Evolutionary conservation across 2,113 vertebrate genomes (phyloP), one percentile per base, ranked within the genome.

Genomic region (Rattus norvegicus): DNA sequence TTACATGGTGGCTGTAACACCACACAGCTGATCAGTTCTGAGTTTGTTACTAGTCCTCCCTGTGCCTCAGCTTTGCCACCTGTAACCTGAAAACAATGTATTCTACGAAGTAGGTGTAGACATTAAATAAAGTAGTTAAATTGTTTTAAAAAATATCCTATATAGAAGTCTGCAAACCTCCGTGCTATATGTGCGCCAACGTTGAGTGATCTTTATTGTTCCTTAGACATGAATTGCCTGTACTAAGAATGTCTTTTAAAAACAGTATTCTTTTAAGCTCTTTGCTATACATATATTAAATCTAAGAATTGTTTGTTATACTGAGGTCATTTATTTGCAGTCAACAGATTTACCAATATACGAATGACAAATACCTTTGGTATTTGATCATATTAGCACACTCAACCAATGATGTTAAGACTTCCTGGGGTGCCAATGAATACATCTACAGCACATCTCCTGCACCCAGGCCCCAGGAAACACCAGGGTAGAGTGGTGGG

Each of bases 91-190:
- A 2, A 87, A 93, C 28, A 83, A 67, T 49, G 63, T 28, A 19
- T 59, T 67, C 93, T 63, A n/a, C 39, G 33, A 26, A 33, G 26
- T 59, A 17, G 65, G 61, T 95, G 39, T 91, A 43, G 91, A n/a
- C 28, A 85, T 88, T 79, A 88, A 93, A 95, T 43, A 54, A 90
- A 92, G 79, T 36, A 89, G 49, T 59, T 67, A 52, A 93, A 65
- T 92, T 73, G 28, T 6, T 89, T 4, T 11, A 33, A 36, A 33
- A 69, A 69, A 6, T 13, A 69, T 33, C 36, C 30, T 69, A 16
- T 85, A 79, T 0, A 12, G 36, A 80, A 88, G 52, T 95, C 93
- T 94, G 47, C 11, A 54, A 94, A 39, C 14, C 47, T 49, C 26
- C 77, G 16, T 79, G 70, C 43, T 96, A 91, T 91, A 81, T 72